These are phyloP conservation scores for Microtus ochrogaster DNA, from an alignment of 2,113 vertebrate genomes.

Conservation along the genomic window DNA sequence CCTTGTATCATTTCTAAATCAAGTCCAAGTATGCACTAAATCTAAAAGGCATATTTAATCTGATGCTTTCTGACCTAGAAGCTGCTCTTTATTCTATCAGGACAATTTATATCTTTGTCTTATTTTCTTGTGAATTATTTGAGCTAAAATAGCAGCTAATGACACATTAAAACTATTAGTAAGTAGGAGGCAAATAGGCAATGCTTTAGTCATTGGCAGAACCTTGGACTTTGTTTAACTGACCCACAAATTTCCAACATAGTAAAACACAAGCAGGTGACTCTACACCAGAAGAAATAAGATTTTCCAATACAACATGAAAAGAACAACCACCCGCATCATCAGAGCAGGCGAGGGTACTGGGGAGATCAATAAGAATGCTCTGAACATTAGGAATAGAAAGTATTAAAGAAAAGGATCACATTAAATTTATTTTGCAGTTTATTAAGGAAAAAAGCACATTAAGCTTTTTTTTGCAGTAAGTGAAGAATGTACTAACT, in stretches of 20 bases:
- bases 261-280: neutral
- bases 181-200: neutral
- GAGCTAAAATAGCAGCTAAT: neutral
- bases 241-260: neutral
- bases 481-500: neutral
- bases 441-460: neutral
- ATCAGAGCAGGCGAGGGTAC: neutral
- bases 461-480: neutral
- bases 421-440: neutral
- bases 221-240: neutral
- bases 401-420: neutral
- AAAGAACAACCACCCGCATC: neutral
- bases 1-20: conserved; percentile 4
- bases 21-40: neutral
- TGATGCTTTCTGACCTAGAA: neutral
- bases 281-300: neutral
- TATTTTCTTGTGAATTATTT: conserved; percentile 18
- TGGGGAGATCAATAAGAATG: too few relatives aligned
- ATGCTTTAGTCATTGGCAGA: neutral
- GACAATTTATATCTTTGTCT: neutral
- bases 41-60: neutral
- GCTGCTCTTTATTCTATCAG: neutral
- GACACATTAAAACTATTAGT: neutral
- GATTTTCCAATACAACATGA: neutral
- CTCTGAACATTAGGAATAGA: neutral